Evolutionary conservation across 2,797 vertebrate genomes (phyloP).

Genomic region (Pachyuromys duprasi): DNA sequence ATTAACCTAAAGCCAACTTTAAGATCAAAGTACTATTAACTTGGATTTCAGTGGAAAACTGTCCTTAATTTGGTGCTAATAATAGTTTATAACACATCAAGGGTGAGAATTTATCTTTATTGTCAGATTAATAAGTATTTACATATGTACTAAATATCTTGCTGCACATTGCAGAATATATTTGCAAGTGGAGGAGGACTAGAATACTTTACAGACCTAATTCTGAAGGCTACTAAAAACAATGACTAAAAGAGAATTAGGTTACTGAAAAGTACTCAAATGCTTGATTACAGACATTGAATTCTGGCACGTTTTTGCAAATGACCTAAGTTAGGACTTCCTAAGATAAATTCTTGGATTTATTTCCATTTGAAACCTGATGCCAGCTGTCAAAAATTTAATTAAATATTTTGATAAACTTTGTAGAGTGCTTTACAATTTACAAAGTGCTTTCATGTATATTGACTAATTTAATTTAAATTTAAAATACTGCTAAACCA

Average conservation of each 20-base stretch:
- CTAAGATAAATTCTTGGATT: slow-evolving; percentile 52
- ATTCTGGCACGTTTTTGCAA: slow-evolving; percentile 44
- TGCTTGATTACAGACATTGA: slow-evolving; percentile 21
- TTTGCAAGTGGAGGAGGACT: neutral
- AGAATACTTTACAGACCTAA: neutral
- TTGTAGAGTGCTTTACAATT: slow-evolving; percentile 19
- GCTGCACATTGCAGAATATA: neutral
- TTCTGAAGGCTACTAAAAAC: slow-evolving; percentile 35
- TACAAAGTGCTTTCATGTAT: slow-evolving; percentile 53
- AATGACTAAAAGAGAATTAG: slow-evolving; percentile 32
- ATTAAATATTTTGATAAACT: slow-evolving; percentile 9
- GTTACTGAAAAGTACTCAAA: slow-evolving; percentile 20
- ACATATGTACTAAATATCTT: neutral
- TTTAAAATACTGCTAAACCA: slow-evolving; percentile 13
- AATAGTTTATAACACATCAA: neutral
- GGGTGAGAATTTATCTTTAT: neutral
- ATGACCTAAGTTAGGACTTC: slow-evolving; percentile 31
- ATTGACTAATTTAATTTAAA: slow-evolving; percentile 56
- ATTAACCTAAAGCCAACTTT: neutral
- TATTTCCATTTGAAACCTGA: slow-evolving; percentile 57
- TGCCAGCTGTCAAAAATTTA: slow-evolving; percentile 41
- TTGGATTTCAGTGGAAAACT: neutral
- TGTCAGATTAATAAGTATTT: slow-evolving; percentile 26
- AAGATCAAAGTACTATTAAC: neutral
- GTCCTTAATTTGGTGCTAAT: neutral